Conservation (phyloP, 2,113 vertebrate species). For the Phalacrocorax aristotelis region DNA sequence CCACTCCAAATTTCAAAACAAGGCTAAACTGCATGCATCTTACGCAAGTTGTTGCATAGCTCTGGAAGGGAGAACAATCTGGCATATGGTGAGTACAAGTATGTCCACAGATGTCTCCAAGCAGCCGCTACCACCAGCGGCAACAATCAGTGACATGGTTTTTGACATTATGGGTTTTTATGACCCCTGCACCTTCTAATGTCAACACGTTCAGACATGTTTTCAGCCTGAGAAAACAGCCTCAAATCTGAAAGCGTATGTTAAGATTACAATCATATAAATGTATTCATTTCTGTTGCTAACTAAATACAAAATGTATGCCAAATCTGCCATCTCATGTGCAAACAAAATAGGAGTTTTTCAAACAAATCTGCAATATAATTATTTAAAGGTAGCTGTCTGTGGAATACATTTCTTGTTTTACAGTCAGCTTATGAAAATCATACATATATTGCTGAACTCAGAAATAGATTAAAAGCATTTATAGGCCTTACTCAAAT, state of each 20-base stretch:
- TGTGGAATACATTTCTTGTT: neutral
- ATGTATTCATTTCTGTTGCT: neutral
- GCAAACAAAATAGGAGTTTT: neutral
- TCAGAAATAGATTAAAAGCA: neutral
- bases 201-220: fast-evolving
- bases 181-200: neutral
- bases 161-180: neutral
- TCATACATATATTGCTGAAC: neutral
- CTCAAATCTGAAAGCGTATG: neutral
- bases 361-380: neutral
- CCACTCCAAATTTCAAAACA: neutral
- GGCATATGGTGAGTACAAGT: neutral
- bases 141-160: neutral
- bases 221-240: neutral
- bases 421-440: neutral
- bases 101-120: neutral
- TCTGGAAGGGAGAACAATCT: neutral
- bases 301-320: neutral
- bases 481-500: neutral
- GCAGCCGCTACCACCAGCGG: neutral
- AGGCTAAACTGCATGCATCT: neutral
- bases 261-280: neutral
- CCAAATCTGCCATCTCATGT: neutral
- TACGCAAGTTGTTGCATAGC: neutral
- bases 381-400: neutral